Evolutionary conservation across 1,140 invertebrate genomes (phyloP), one percentile per base, ranked within the genome.

Genomic region (Portunus trituberculatus): DNA sequence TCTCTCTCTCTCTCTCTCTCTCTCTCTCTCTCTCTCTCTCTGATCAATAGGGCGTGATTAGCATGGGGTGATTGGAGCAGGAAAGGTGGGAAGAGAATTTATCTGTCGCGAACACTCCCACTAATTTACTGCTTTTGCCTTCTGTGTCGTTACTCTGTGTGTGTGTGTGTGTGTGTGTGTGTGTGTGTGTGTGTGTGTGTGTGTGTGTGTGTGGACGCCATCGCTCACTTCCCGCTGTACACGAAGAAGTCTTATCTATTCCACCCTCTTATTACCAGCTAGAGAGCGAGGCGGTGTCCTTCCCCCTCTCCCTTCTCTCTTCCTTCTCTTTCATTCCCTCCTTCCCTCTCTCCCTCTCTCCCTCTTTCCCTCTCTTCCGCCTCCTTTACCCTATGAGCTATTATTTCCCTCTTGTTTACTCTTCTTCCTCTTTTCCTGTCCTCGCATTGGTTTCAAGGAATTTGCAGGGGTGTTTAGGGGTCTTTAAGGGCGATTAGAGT

Each of bases 221-320:
- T 87, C 84, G 16, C 84, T 87, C 84, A 87, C 31, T 31, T 32
- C 39, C 39, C 84, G 39, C 31, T 28, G 31, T 87, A 32, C 84
- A 87, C 39, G 31, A 87, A 32, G 31, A 8, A 46, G 39, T 32
- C 84, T 87, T 87, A 87, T 87, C 84, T 87, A 87, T 87, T 87
- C 84, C 84, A 25, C 84, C 84, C 84, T 4, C 84, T 39, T 87
- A 39, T 87, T 87, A 76, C 67, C 67, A n/a, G 67, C 67, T 20
- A 20, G 25, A 20, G 20, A 76, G 67, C 67, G 20, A 76, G 67
- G 67, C 25, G 67, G 25, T 76, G 8, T 25, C 67, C 12, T n/a
- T 20, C 67, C 20, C 67, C 67, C 20, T 25, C 20, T 76, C 67
- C 2, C 67, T 25, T 25, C 67, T 12, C 67, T 25, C 67, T 12